A percentile compares a stretch with the other conserved stretches of the same genome.
Conservation (phyloP, 92 coral and sea anemone genomes). For the Phenganax stokvisi region DNA sequence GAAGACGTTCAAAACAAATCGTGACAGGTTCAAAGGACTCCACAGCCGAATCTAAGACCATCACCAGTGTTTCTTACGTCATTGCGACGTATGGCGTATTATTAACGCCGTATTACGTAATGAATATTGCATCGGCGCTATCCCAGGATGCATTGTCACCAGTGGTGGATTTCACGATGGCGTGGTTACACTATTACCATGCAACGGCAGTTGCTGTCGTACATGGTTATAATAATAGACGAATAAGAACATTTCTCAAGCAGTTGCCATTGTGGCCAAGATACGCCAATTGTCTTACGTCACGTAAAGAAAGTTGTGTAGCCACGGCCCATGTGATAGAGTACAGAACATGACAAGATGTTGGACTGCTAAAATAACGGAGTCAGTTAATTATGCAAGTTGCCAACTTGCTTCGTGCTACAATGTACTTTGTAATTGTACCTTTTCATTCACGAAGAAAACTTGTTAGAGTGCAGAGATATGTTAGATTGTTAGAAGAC, state of each 20-base stretch:
- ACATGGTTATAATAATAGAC: constrained; percentile 82
- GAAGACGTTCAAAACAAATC: neutral
- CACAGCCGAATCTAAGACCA: constrained; percentile 66
- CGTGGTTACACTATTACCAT: constrained; percentile 62
- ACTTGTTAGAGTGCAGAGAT: too few relatives aligned
- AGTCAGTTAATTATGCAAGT: too few relatives aligned
- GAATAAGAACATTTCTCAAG: constrained; percentile 60
- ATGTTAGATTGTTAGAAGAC: too few relatives aligned
- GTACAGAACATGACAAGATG: neutral
- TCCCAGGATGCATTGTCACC: constrained; percentile 51
- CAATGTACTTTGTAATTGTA: too few relatives aligned
- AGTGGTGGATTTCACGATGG: constrained; percentile 62
- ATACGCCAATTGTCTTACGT: neutral
- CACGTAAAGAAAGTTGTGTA: neutral
- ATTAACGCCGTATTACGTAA: constrained; percentile 63
- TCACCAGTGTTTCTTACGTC: constrained; percentile 64
- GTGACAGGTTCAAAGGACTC: constrained; percentile 40
- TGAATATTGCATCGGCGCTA: constrained; percentile 55
- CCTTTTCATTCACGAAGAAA: too few relatives aligned
- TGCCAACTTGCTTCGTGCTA: too few relatives aligned
- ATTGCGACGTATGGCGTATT: constrained; percentile 56
- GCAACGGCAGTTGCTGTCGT: constrained; percentile 75
- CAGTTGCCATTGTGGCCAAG: constrained; percentile 48
- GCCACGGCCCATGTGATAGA: neutral
- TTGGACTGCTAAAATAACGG: too few relatives aligned